Conservation (phyloP, 2,113 vertebrate genomes). For the Mastomys coucha region DNA sequence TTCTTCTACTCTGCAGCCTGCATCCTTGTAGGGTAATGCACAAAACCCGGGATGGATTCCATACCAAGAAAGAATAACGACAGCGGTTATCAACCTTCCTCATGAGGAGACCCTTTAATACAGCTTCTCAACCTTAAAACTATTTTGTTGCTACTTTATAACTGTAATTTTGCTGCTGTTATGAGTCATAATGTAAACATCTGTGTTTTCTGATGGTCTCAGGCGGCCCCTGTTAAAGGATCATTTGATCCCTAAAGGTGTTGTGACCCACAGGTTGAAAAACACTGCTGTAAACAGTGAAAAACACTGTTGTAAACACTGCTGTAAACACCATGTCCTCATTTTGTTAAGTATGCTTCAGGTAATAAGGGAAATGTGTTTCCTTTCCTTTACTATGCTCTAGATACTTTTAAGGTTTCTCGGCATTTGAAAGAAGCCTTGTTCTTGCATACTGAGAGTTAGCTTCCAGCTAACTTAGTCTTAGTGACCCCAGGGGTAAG, state of each 20-base stretch:
- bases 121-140: neutral
- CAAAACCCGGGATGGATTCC: conserved; percentile 77
- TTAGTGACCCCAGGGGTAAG: neutral
- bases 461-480: neutral
- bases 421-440: neutral
- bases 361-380: neutral
- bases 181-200: neutral
- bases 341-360: neutral
- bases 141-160: neutral
- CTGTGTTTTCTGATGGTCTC: neutral
- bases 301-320: neutral
- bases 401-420: neutral
- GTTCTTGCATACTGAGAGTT: neutral
- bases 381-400: neutral
- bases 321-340: neutral
- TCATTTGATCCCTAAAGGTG: neutral
- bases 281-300: neutral
- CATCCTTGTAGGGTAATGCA: conserved; percentile 20
- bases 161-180: neutral
- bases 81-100: neutral
- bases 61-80: rapidly evolving
- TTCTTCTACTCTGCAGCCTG: conserved; percentile 74
- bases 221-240: neutral
- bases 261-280: neutral
- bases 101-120: neutral